These are phyloP conservation scores for Thumatha senex DNA, from an alignment of 2,888 invertebrate genomes.

Conservation along the genomic window DNA sequence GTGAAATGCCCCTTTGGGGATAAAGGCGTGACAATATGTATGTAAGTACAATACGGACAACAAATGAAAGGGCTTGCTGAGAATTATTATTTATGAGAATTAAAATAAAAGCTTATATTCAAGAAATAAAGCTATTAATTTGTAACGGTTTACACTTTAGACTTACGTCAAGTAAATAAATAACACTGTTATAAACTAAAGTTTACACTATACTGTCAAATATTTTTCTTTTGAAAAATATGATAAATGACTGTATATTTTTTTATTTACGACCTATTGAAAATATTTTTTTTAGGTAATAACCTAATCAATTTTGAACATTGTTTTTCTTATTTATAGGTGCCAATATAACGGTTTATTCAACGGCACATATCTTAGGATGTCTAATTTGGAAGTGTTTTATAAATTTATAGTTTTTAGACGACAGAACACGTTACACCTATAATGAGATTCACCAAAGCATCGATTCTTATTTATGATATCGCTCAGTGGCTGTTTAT, in stretches of 20 bases:
- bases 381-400: neutral
- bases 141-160: too few species aligned
- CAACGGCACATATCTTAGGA: neutral
- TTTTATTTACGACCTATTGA: neutral
- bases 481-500: too few species aligned
- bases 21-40: too few species aligned
- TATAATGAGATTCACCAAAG: neutral
- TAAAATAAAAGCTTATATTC: too few species aligned
- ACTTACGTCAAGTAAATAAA: too few species aligned
- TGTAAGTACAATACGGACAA: too few species aligned
- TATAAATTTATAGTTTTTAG: neutral
- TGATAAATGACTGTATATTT: conserved; percentile 3
- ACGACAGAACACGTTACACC: neutral
- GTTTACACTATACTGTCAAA: neutral
- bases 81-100: too few species aligned
- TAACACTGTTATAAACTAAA: neutral
- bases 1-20: too few species aligned
- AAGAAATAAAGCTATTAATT: too few species aligned
- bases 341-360: conserved; percentile 3
- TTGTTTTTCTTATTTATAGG: too few species aligned
- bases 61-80: too few species aligned
- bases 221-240: conserved; percentile 1
- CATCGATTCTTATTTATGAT: too few species aligned
- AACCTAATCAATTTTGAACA: neutral
- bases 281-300: neutral